Evolutionary conservation across 2,888 invertebrate genomes (phyloP), one percentile per base, ranked within the genome.

Genomic region (Blastobasis adustella): DNA sequence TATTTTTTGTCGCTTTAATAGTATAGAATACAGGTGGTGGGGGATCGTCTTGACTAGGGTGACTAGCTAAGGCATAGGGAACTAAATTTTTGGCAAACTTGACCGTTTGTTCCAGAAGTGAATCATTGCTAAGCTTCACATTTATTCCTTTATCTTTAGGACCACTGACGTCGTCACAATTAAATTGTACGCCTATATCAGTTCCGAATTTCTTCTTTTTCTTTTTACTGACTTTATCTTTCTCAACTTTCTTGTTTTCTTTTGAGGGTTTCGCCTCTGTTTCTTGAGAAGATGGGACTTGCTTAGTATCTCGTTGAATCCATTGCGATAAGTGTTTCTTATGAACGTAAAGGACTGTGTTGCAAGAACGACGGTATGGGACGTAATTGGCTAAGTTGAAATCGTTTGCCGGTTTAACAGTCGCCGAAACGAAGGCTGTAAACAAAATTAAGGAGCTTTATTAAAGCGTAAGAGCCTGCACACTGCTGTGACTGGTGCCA

Each of bases 321-420:
- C 44, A 10, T 8, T 40, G 41, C n/a, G 40, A 10, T 52, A 75
- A 58, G 55, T 67, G 74, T 57, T 71, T 83, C 64, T 84, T 86
- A 52, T 87, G 87, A 37, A 81, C 66, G 52, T 73, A 87, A 43
- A 79, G 70, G 38, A 80, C 68, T 2, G 82, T 79, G 59, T 84
- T 82, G 49, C 61, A 71, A 39, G 76, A 76, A 36, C 70, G 69
- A 56, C 71, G 64, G 47, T 74, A 66, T 23, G 79, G 76, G 50
- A 73, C 64, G 60, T 83, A 84, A 65, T 84, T 73, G 55, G 66
- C 68, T 54, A 82, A 71, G 63, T 79, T 71, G 45, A 82, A 68
- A 46, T 74, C 81, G 57, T 70, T 69, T 55, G 72, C 59, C 62
- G 67, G 69, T 53, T 63, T 62, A 50, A 59, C 54, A 53, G 60